phyloP scores from a whole-genome alignment of 2,113 vertebrate genomes.

The Mormoops blainvillei region DNA sequence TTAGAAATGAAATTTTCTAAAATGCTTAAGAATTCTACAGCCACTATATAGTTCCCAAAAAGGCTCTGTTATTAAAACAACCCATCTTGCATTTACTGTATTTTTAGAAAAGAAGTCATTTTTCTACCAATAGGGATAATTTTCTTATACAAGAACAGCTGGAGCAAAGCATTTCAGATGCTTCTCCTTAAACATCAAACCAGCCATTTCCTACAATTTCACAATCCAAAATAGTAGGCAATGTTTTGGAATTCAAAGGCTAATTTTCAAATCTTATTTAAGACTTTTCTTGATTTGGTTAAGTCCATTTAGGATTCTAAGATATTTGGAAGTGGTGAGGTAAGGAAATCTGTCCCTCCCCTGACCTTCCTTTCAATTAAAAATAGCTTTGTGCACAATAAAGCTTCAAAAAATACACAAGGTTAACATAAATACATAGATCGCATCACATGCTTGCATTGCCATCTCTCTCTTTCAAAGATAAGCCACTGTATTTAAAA shows the following conservation, averaged over 20 bases:
- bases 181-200: neutral
- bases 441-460: neutral
- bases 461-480: neutral
- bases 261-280: neutral
- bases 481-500: neutral
- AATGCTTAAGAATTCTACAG: neutral
- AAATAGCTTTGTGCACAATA: neutral
- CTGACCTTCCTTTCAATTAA: neutral
- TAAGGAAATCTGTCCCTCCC: neutral
- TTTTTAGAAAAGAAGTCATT: slow-evolving; percentile 15
- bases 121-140: neutral
- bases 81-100: neutral
- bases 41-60: neutral
- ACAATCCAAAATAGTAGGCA: neutral
- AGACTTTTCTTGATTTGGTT: neutral
- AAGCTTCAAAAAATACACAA: neutral
- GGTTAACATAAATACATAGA: neutral
- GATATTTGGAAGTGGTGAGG: neutral
- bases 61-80: neutral
- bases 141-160: neutral
- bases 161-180: neutral
- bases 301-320: neutral
- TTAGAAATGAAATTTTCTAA: slow-evolving; percentile 17
- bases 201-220: neutral
- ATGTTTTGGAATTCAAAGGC: neutral